These are phyloP conservation scores for Myioborus miniatus DNA, from an alignment of 2,797 vertebrate genomes.

Conservation along the genomic window DNA sequence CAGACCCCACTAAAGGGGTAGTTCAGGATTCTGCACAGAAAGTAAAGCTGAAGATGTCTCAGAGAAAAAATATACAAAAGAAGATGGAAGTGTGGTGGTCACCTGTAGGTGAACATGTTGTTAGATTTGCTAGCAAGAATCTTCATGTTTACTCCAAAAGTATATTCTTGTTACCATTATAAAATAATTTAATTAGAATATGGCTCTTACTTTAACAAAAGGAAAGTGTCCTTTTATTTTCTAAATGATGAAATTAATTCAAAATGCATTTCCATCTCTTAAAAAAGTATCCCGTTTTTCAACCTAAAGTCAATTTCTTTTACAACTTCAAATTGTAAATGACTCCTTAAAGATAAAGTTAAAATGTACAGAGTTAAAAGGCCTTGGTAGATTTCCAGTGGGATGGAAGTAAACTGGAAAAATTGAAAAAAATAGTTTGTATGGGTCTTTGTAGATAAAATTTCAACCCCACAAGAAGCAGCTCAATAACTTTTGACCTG, in stretches of 20 bases:
- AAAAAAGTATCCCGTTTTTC: background rate
- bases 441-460: background rate
- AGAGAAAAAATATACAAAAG: background rate
- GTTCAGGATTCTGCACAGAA: background rate
- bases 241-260: background rate
- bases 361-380: background rate
- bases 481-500: background rate
- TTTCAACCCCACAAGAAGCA: background rate
- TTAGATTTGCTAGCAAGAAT: background rate
- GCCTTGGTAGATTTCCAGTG: background rate
- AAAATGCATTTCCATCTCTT: fast-evolving
- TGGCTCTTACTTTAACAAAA: background rate
- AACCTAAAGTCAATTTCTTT: background rate
- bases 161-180: background rate
- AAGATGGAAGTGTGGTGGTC: background rate
- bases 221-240: background rate
- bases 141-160: background rate
- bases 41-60: background rate
- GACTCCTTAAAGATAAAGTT: background rate
- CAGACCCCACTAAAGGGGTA: background rate
- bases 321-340: background rate
- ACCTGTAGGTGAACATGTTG: background rate
- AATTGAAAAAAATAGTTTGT: background rate
- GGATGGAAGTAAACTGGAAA: background rate
- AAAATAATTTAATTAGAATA: background rate